Percentiles rank a stretch among this genome's conserved stretches.
Conservation (phyloP, 2,888 invertebrate species). For the Caenorhabditis sp. region DNA sequence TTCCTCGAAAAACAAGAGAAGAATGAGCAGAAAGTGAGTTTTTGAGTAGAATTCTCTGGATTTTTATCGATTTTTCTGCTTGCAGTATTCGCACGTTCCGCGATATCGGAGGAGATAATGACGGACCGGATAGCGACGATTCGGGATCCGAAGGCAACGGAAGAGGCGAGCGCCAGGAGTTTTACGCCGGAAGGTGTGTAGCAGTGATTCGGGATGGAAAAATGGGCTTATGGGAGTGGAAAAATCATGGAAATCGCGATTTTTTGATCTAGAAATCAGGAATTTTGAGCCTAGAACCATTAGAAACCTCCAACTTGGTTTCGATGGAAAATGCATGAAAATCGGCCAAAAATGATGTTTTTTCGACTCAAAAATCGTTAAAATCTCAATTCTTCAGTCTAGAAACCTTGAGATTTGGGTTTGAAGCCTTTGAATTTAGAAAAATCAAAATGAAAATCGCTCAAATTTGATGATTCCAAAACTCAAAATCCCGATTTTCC, state of each 20-base stretch:
- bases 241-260: conserved; percentile 8
- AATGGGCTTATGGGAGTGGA: not conserved
- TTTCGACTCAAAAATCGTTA: not conserved
- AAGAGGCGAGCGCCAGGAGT: conserved; percentile 71
- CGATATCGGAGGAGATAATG: conserved; percentile 53
- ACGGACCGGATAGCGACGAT: conserved; percentile 56
- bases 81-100: conserved; percentile 70
- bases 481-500: not conserved
- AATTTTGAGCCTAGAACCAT: not conserved
- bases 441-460: too few species aligned
- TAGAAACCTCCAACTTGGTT: not conserved
- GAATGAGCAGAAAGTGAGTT: conserved; percentile 75
- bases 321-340: too few species aligned
- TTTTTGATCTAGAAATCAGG: not conserved
- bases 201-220: not conserved
- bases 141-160: conserved; percentile 47
- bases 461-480: not conserved
- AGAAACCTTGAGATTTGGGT: too few species aligned
- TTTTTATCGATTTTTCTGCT: conserved; percentile 7
- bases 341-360: too few species aligned
- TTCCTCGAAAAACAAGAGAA: conserved; percentile 7
- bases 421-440: not conserved
- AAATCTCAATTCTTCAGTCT: not conserved
- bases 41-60: not conserved
- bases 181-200: conserved; percentile 78